Evolutionary conservation across 2,113 vertebrate genomes (phyloP).

Genomic region (Athene noctua): DNA sequence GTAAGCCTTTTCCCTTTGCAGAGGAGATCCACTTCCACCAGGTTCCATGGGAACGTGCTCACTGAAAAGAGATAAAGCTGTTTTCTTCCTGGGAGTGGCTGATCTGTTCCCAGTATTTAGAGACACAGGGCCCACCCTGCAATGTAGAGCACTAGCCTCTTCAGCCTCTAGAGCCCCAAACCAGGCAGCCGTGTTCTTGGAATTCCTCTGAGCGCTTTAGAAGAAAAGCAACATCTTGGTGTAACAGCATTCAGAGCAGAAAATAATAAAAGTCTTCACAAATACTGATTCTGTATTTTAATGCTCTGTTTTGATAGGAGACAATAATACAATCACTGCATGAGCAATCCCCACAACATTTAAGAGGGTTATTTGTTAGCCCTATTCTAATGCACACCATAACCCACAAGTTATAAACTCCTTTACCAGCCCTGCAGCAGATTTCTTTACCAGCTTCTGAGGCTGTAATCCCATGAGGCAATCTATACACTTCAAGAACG

Average conservation of each 20-base stretch:
- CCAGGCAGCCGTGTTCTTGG: neutral
- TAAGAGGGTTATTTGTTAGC: neutral
- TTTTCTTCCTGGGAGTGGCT: neutral
- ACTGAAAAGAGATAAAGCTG: neutral
- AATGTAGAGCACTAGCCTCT: neutral
- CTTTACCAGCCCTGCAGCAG: neutral
- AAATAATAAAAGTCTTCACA: neutral
- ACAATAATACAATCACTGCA: neutral
- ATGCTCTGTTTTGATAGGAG: neutral
- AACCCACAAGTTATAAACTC: neutral
- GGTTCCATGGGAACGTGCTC: neutral
- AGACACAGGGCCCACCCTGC: rapidly evolving
- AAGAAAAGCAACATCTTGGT: neutral
- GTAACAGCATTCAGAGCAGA: neutral
- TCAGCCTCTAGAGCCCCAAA: neutral
- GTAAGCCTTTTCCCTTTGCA: neutral
- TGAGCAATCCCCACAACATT: neutral
- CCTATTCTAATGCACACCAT: neutral
- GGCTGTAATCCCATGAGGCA: neutral
- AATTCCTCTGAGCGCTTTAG: neutral
- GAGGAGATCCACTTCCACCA: neutral
- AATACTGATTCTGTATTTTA: neutral
- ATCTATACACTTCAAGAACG: neutral
- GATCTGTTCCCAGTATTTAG: neutral
- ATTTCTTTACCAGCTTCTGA: neutral